Base-by-base conservation (phyloP, 2,888 invertebrate genomes). In the Spisula subtruncata region DNA sequence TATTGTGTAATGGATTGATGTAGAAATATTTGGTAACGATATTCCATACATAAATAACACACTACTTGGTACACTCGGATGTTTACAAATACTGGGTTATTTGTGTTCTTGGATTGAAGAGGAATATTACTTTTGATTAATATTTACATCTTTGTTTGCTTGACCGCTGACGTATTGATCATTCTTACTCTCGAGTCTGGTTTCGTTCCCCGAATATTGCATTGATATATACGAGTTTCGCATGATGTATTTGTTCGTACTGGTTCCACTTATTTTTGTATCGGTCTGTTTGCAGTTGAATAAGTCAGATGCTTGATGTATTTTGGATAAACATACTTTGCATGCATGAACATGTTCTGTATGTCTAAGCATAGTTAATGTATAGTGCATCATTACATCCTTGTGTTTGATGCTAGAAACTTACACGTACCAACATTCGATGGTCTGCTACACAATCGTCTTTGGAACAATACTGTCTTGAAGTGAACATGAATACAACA, bases 121-220 rank as follows among this genome's bases (percentile, higher is more conserved):
- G 75, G 75, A 75, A 35, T 16, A 75, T n/a, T 35, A 35, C 32
- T 75, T 75, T 2, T 18, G 12, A 75, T 32, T 16, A 35, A 75
- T 25, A 25, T 25, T n/a, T 56, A 56, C 56, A 5, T 56, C 60
- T n/a, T 66, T 66, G 25, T 66, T 25, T 66, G 12, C 25, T 66
- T 66, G 25, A 66, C 60, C 60, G 25, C 60, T n/a, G 60, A 66
- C 60, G 6, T 66, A 66, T 66, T 66, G 60, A 66, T 66, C 60
- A 66, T 10, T 6, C 18, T n/a, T 8, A 20, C 14, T 60, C 25
- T 25, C 20, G 60, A 25, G 25, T 66, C 0, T 8, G 25, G 60
- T 66, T n/a, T 4, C n/a, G 10, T 12, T n/a, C 25, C 25, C n/a
- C 10, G 25, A 66, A 66, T 66, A n/a, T 25, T 66, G 5, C n/a